Base-by-base conservation (phyloP, 2,888 invertebrate species). In the Drosophila koepferae region DNA sequence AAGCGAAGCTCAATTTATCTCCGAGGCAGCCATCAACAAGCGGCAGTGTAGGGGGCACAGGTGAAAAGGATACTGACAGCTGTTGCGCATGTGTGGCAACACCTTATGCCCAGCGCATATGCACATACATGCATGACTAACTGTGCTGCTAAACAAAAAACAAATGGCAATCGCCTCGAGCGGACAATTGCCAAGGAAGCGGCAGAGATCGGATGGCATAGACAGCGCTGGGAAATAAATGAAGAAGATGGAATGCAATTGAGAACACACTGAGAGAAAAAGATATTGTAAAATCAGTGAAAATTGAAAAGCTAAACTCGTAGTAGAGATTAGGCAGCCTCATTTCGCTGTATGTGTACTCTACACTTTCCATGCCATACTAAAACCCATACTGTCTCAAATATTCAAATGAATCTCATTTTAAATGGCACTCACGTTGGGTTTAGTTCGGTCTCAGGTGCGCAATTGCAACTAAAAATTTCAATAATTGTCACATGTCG, bases 401-500 rank as follows among this genome's bases (percentile, higher is more conserved):
- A 14, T 41, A 59, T 65, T 66, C 63, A 48, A 63, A 31, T 53
- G 43, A 18, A 61, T 18, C 43, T 14, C 43, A 46, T 12, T 53
- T 41, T 43, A 73, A 70, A 83, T 77, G 72, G 64, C 58, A 67
- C 38, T 62, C 72, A 63, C 44, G 65, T 63, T 68, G 72, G 63
- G 54, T 67, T 80, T 76, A 75, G 85, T 72, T 81, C 66, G 67
- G 62, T 54, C 51, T 61, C 67, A 40, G 49, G 51, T 59, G 62
- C 48, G 36, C 51, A 73, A 51, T 44, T 62, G 63, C 64, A 73
- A 64, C 71, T 76, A 54, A 69, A 69, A 81, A 68, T 83, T 85
- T 89, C 85, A 86, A 89, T 85, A 85, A 89, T 89, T 85, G 87
- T 86, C 89, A 77, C 81, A 85, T 87, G 82, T 85, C 74, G 74